These are phyloP conservation scores for Brevipalpus yothersi DNA, from an alignment of 1,140 invertebrate genomes.

Conservation along the genomic window DNA sequence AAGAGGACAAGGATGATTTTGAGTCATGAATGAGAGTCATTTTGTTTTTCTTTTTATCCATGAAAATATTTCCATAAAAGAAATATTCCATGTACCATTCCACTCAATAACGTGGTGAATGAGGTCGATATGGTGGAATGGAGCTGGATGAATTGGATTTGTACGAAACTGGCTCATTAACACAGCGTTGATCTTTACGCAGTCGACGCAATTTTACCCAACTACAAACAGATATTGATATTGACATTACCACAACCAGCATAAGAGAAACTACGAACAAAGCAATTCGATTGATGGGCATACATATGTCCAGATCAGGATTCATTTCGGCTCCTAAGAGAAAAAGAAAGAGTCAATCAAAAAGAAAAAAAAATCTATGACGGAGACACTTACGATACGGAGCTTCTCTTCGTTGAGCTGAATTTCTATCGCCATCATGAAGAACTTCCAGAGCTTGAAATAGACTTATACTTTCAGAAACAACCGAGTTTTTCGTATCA, in stretches of 20 bases:
- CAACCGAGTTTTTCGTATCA: neutral
- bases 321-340: neutral
- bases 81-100: no score
- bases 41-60: no score
- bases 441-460: conserved; percentile 63
- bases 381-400: neutral
- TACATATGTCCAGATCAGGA: neutral
- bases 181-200: neutral
- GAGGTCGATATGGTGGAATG: no score
- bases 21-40: no score
- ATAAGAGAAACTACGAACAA: neutral
- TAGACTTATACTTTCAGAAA: conserved; percentile 65
- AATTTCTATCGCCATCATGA: conserved; percentile 43
- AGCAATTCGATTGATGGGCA: neutral
- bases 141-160: neutral
- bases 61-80: no score
- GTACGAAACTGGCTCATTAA: neutral
- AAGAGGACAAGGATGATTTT: no score
- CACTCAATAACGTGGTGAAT: no score
- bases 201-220: conserved; percentile 5
- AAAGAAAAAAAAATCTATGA: neutral
- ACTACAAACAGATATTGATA: conserved; percentile 4
- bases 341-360: neutral
- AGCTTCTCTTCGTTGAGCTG: conserved; percentile 25
- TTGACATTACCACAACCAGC: neutral